Evolutionary conservation across 2,113 vertebrate genomes (phyloP).

Genomic region (Solea senegalensis): DNA sequence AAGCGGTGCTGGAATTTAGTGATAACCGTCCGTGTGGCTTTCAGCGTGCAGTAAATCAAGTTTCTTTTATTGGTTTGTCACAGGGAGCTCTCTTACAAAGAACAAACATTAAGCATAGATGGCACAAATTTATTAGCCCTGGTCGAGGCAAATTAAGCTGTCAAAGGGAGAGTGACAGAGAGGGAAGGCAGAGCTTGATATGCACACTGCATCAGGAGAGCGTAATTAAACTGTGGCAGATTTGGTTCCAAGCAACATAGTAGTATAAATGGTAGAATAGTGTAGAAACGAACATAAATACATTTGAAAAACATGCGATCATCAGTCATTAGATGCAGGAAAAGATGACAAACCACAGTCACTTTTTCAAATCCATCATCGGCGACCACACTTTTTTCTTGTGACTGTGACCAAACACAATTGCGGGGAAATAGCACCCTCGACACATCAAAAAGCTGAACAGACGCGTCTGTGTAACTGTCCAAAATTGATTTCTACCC

Average conservation of each 20-base stretch:
- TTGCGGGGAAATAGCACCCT: neutral
- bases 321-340: neutral
- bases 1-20: constrained; percentile 64
- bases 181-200: constrained; percentile 54
- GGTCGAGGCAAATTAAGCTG: constrained; percentile 65
- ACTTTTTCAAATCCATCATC: constrained; percentile 13
- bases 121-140: constrained; percentile 67
- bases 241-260: neutral
- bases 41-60: constrained; percentile 65
- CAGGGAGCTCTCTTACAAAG: constrained; percentile 58
- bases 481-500: constrained; percentile 36
- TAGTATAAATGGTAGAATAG: neutral
- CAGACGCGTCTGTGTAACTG: constrained; percentile 17
- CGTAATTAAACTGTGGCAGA: constrained; percentile 51
- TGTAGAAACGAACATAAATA: neutral
- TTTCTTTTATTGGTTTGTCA: constrained; percentile 63
- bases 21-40: constrained; percentile 61
- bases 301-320: neutral
- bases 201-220: constrained; percentile 45
- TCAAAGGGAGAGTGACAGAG: constrained; percentile 46
- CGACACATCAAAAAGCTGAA: constrained; percentile 23
- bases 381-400: neutral
- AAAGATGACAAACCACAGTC: constrained; percentile 43
- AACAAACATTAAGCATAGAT: constrained; percentile 71
- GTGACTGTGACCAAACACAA: constrained; percentile 3